Percentiles rank a stretch among this genome's conserved stretches.
These are phyloP conservation scores for Philereme transversata DNA, from an alignment of 2,888 invertebrate genomes.

Conservation along the genomic window DNA sequence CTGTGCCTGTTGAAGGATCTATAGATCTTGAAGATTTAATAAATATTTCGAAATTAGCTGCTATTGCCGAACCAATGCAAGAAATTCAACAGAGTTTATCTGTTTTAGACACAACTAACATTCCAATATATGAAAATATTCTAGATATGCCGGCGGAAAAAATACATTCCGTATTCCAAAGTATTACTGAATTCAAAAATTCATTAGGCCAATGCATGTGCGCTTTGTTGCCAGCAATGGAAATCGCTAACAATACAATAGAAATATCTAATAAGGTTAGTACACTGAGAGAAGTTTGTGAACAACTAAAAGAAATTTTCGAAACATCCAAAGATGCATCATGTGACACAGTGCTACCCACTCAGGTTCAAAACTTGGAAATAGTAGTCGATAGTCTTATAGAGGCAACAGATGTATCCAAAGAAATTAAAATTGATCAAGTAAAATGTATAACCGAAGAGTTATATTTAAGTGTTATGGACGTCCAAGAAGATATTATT, in stretches of 20 bases:
- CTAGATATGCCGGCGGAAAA: conserved; percentile 64
- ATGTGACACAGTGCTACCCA: conserved; percentile 15
- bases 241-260: conserved; percentile 59
- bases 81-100: conserved; percentile 67
- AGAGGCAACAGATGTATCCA: conserved; percentile 55
- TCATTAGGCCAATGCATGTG: conserved; percentile 63
- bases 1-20: conserved; percentile 62
- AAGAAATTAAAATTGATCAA: conserved; percentile 58
- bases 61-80: conserved; percentile 69
- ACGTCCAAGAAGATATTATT: conserved; percentile 65
- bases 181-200: conserved; percentile 61
- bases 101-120: conserved; percentile 64
- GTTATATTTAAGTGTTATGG: conserved; percentile 58
- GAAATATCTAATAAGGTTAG: conserved; percentile 66
- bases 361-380: conserved; percentile 50
- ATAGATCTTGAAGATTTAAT: conserved; percentile 49
- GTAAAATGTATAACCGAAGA: conserved; percentile 63
- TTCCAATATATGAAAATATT: conserved; percentile 70
- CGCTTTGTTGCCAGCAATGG: conserved; percentile 60
- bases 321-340: conserved; percentile 43
- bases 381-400: conserved; percentile 55
- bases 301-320: conserved; percentile 57
- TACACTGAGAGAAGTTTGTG: conserved; percentile 57
- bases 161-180: conserved; percentile 62
- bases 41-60: conserved; percentile 56